These are phyloP conservation scores for Nerophis lumbriciformis DNA, from an alignment of 2,113 vertebrate genomes.

Conservation along the genomic window DNA sequence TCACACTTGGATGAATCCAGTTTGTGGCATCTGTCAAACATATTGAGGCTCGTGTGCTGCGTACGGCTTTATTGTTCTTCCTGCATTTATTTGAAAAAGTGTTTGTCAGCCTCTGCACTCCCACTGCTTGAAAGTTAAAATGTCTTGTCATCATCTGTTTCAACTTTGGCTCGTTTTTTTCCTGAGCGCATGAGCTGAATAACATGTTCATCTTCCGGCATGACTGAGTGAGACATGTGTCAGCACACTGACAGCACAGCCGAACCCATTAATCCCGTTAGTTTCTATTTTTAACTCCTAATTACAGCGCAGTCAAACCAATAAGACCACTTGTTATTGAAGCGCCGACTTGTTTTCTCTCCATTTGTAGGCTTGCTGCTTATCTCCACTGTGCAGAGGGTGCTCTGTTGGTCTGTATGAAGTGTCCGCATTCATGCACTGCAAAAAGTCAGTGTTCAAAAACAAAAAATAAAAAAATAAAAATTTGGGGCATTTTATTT, in stretches of 20 bases:
- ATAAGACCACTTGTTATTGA: constrained; percentile 38
- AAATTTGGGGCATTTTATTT: too few species aligned
- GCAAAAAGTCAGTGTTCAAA: too few species aligned
- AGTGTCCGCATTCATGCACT: background rate
- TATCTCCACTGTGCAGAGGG: constrained; percentile 5
- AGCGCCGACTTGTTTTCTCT: constrained; percentile 19
- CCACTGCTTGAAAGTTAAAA: constrained; percentile 8
- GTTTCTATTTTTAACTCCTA: constrained; percentile 59
- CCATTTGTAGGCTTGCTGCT: constrained; percentile 1
- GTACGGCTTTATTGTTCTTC: constrained; percentile 11
- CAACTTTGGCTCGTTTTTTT: constrained; percentile 18
- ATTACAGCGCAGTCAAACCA: constrained; percentile 40
- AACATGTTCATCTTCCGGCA: constrained; percentile 28
- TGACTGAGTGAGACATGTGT: constrained; percentile 33
- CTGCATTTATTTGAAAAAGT: constrained; percentile 27
- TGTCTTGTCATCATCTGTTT: constrained; percentile 25
- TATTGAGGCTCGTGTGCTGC: constrained; percentile 27
- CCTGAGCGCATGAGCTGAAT: constrained; percentile 28
- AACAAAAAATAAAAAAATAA: too few species aligned
- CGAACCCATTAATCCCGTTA: constrained; percentile 48
- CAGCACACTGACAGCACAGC: constrained; percentile 41
- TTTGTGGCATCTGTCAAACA: constrained; percentile 27
- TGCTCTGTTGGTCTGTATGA: constrained; percentile 11
- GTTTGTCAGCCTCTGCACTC: background rate
- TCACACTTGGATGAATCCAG: constrained; percentile 31